A percentile compares a stretch with the other conserved stretches of the same genome.
Conservation (phyloP, 1,140 invertebrate genomes). For the Papilio polytes region DNA sequence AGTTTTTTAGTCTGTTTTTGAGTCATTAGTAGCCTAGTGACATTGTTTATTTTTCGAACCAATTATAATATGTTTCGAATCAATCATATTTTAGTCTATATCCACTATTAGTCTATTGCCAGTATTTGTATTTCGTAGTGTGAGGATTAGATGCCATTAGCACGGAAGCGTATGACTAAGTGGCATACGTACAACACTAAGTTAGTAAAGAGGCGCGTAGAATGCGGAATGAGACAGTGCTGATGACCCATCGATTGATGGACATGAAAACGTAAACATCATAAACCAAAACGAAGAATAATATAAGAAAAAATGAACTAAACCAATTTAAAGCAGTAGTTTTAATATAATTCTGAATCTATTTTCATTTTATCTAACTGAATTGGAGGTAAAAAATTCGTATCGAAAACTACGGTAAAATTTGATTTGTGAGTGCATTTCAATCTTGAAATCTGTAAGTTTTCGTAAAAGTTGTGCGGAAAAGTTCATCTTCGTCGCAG, state of each 20-base stretch:
- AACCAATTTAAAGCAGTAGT: not conserved
- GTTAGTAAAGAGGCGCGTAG: slow-evolving; percentile 4
- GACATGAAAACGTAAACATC: not conserved
- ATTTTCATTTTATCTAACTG: not conserved
- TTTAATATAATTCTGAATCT: not conserved
- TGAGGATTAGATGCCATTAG: slow-evolving; percentile 6
- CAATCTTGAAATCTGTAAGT: slow-evolving; percentile 2
- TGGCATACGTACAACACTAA: slow-evolving; percentile 19
- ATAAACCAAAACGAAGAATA: not conserved
- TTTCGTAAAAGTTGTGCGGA: slow-evolving; percentile 1
- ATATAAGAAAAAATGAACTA: not conserved
- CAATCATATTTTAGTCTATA: not conserved
- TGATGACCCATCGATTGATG: slow-evolving; percentile 24
- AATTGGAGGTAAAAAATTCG: not conserved
- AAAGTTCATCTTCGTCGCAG: not conserved
- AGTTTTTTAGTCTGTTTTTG: not conserved
- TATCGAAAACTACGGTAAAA: not conserved
- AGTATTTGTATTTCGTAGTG: not conserved
- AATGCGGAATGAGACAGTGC: slow-evolving; percentile 19
- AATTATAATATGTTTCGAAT: not conserved
- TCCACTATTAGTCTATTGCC: not conserved
- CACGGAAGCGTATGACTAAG: slow-evolving; percentile 21
- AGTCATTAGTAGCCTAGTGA: not conserved
- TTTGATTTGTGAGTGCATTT: not conserved
- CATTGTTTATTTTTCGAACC: not conserved